Percentiles rank a stretch among this genome's conserved stretches.
These are phyloP conservation scores for Ctenodactylus gundi DNA, from an alignment of 2,113 vertebrate genomes.

Conservation along the genomic window DNA sequence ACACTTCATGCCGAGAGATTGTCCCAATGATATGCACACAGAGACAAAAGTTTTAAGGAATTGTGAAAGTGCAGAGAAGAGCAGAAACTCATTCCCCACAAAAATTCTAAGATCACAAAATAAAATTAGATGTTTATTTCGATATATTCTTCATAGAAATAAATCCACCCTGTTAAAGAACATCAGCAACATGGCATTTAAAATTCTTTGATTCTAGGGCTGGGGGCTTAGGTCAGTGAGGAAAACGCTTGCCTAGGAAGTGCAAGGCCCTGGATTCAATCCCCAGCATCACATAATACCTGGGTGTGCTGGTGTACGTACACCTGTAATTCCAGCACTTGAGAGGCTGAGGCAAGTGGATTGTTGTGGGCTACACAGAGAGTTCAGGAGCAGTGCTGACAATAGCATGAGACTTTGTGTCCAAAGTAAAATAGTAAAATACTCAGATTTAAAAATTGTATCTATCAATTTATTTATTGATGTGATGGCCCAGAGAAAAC, in stretches of 20 bases:
- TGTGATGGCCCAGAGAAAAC: neutral
- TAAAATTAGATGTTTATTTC: neutral
- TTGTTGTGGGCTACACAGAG: no score
- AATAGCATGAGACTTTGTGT: no score
- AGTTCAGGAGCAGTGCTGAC: no score
- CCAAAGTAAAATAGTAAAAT: no score
- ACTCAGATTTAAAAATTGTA: conserved; percentile 1
- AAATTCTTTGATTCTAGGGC: no score
- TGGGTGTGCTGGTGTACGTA: no score
- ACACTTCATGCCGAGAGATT: neutral
- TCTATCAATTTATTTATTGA: neutral
- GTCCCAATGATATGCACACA: neutral
- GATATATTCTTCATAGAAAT: neutral
- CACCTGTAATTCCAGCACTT: no score
- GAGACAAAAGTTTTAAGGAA: neutral
- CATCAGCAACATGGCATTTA: neutral
- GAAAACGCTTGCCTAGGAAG: no score
- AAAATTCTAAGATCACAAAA: neutral
- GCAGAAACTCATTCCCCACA: neutral
- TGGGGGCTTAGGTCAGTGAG: no score
- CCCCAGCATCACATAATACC: no score
- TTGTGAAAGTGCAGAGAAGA: neutral
- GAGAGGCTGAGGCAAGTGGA: no score
- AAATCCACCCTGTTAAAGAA: conserved; percentile 37
- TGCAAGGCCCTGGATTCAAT: no score